Evolutionary conservation across 2,113 vertebrate species (phyloP), one percentile per base, ranked within the genome.

Genomic region (Tupaia chinensis): DNA sequence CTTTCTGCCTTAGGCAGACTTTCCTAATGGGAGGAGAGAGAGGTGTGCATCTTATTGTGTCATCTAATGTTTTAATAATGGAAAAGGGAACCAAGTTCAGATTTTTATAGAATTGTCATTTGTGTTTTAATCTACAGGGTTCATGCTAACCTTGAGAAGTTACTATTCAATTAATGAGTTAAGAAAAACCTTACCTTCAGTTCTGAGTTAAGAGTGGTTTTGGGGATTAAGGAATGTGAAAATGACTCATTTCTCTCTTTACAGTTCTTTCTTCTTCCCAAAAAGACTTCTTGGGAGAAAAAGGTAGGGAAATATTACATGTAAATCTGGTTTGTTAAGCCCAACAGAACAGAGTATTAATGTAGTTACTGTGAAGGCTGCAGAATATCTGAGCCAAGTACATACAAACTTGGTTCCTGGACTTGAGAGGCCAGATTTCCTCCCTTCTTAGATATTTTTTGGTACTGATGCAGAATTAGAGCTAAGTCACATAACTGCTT

Each of bases 11-110:
- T 93, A 8, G 76, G 5, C 89, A 72, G 29, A 85, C 77, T 85
- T 74, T 86, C 76, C 12, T 89, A 17, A 70, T 91, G 68, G 34
- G 29, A 89, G 86, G 92, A 68, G 60, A 81, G 84, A 78, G 53
- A 91, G 15, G 73, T 95, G 32, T 95, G 34, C 27, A 9, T 92
- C 92, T 96, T 77, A 73, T 94, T 94, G 94, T 72, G 76, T 23
- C 53, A 53, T 80, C 85, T 93, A 61, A 11, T 63, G 16, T 88
- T 94, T 96, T 85, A 93, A 91, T 70, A 92, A 6, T 92, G 86
- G 27, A 34, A 85, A 87, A 91, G 73, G 15, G 29, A 90, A 72
- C 72, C 86, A 92, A 90, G 72, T 74, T 65, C 79, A 82, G 78
- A 90, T 77, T 25, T 97, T 87, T 69, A 58, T 20, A 60, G 76